phyloP scores from a whole-genome alignment of 2,888 invertebrate genomes.

The Spilarctia lutea region DNA sequence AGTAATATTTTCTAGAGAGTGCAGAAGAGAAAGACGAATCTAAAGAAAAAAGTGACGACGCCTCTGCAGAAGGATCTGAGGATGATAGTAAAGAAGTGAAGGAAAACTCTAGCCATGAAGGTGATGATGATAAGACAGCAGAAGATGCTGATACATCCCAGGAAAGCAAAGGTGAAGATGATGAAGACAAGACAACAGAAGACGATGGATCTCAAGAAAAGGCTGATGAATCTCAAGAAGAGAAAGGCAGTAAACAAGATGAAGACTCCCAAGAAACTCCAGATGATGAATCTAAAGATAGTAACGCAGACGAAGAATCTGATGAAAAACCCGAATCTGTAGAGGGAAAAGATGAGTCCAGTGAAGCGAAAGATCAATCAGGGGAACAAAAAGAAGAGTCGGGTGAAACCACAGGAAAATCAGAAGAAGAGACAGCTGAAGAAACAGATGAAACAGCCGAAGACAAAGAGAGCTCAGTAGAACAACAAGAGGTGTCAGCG shows the following conservation, averaged over 20 bases:
- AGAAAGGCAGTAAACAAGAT: slow-evolving; percentile 39
- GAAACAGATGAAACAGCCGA: slow-evolving; percentile 61
- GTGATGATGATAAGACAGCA: slow-evolving; percentile 62
- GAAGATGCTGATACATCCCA: slow-evolving; percentile 59
- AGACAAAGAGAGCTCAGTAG: slow-evolving; percentile 74
- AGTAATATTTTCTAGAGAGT: slow-evolving; percentile 67
- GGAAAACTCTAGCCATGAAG: slow-evolving; percentile 61
- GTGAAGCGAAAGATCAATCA: slow-evolving; percentile 67
- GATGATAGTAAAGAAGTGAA: slow-evolving; percentile 61
- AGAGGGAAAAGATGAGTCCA: slow-evolving; percentile 72
- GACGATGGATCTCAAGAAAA: slow-evolving; percentile 81
- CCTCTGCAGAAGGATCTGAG: slow-evolving; percentile 56
- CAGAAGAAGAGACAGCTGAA: slow-evolving; percentile 52
- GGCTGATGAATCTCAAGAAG: slow-evolving; percentile 66
- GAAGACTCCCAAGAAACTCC: slow-evolving; percentile 59
- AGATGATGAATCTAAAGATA: slow-evolving; percentile 60
- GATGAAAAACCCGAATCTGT: slow-evolving; percentile 59
- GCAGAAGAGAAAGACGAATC: slow-evolving; percentile 65
- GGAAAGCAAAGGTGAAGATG: slow-evolving; percentile 56
- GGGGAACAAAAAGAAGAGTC: slow-evolving; percentile 66
- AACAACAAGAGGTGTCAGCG: slow-evolving; percentile 65
- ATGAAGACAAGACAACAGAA: slow-evolving; percentile 64
- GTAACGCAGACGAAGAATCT: slow-evolving; percentile 66
- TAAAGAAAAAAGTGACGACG: slow-evolving; percentile 61
- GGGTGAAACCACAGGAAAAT: slow-evolving; percentile 58